Evolutionary conservation across 2,888 invertebrate species (phyloP), one percentile per base, ranked within the genome.

Genomic region (Sminthurides aquaticus): DNA sequence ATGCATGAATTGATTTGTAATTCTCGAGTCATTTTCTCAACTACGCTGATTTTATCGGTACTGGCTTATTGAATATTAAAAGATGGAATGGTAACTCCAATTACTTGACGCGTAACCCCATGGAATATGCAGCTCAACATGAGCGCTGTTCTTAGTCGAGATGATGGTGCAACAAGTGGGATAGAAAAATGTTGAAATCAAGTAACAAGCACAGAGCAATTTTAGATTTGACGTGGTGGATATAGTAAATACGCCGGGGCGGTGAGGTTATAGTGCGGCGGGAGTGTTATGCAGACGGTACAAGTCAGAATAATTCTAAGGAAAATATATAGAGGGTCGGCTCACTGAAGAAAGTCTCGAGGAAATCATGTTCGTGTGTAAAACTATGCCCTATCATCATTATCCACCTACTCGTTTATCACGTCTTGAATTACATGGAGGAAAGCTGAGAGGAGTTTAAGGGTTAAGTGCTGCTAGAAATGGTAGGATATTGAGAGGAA

Each of bases 1-100:
- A 65, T 62, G 57, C 62, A 68, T 28, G 57, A 29, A 65, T 64
- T 63, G 52, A 68, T 64, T 63, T 57, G 62, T 66, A 55, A 60
- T 60, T 64, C 58, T 28, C 60, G 58, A 55, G 55, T 55, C 55
- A 34, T 60, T 60, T 64, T 60, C 60, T 48, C 59, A 54, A 55
- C 29, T 61, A 43, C 20, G 25, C 34, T 57, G 65, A 65, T 65
- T 65, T 65, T 65, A 65, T 65, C 65, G 29, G 20, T 22, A 25
- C 26, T 18, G 20, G 3, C 26, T 27, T 63, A 63, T 63, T 63
- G 62, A 63, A 63, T 63, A 63, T 63, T 63, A 63, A 60, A 28
- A 20, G 11, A 48, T 22, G 34, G 11, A 56, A 25, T 34, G 43
- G 43, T 34, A 34, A 34, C 52, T 52, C 5, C 52, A 52, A 52